Conservation (phyloP, 2,888 invertebrate species). For the Tethea ocularis region DNA sequence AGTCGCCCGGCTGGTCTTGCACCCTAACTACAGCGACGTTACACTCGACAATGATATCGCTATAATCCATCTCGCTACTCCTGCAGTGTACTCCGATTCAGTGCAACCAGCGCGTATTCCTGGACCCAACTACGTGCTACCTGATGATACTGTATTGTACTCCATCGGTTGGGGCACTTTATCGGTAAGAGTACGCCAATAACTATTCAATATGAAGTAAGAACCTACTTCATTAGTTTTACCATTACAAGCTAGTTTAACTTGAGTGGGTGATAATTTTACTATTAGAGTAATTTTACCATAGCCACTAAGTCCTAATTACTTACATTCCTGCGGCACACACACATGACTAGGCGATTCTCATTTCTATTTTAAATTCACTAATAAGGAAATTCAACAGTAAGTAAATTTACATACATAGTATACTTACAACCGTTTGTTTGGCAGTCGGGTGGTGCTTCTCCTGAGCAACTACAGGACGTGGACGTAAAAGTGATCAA, state of each 20-base stretch:
- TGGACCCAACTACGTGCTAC: constrained; percentile 33
- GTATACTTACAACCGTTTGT: too few relatives aligned
- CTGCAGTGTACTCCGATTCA: constrained; percentile 27
- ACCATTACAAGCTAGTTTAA: too few relatives aligned
- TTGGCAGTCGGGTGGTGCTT: constrained; percentile 29
- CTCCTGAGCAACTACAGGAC: constrained; percentile 44
- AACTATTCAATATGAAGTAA: too few relatives aligned
- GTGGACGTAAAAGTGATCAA: constrained; percentile 56
- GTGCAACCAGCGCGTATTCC: constrained; percentile 43
- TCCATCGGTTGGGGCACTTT: constrained; percentile 54
- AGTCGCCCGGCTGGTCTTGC: constrained; percentile 34
- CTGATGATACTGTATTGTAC: constrained; percentile 32
- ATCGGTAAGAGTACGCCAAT: constrained; percentile 33
- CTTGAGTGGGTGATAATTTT: too few relatives aligned
- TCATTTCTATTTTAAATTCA: too few relatives aligned
- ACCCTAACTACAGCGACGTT: constrained; percentile 33
- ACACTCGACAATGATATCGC: constrained; percentile 48
- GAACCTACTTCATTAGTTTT: too few relatives aligned
- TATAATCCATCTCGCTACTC: constrained; percentile 39
- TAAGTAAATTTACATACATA: too few relatives aligned
- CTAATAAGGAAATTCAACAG: too few relatives aligned
- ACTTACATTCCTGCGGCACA: too few relatives aligned
- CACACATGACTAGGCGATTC: too few relatives aligned
- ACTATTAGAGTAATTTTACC: too few relatives aligned
- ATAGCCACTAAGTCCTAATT: too few relatives aligned